phyloP scores from a whole-genome alignment of 1,140 invertebrate species.

The Drosophila simulans region DNA sequence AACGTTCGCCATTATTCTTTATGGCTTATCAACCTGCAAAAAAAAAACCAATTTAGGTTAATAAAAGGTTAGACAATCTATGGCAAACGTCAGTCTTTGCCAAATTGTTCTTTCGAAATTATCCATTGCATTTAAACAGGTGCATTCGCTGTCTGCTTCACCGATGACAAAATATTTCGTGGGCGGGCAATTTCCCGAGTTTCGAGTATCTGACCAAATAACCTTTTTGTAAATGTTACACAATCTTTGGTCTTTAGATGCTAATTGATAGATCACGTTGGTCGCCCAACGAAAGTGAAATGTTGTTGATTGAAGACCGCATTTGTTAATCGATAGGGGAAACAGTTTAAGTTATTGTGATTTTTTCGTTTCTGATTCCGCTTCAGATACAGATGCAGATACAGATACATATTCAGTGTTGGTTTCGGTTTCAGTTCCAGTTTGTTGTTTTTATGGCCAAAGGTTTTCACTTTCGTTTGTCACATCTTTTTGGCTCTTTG shows the following conservation, averaged over 20 bases:
- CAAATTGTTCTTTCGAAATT: not conserved
- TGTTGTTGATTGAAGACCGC: conserved; percentile 26
- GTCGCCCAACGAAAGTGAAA: conserved; percentile 42
- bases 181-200: not conserved
- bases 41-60: not conserved
- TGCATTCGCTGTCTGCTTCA: not conserved
- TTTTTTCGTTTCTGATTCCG: not conserved
- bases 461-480: conserved; percentile 51
- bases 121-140: not conserved
- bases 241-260: conserved; percentile 21
- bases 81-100: not conserved
- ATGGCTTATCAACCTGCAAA: not conserved
- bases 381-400: not conserved
- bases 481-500: conserved; percentile 10
- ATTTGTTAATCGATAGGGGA: conserved; percentile 33
- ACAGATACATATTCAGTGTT: not conserved
- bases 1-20: too few species aligned
- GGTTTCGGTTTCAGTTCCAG: conserved; percentile 17
- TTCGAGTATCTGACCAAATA: not conserved
- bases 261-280: conserved; percentile 41
- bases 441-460: conserved; percentile 1
- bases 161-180: conserved; percentile 31
- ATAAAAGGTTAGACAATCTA: not conserved
- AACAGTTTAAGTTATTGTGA: conserved; percentile 4
- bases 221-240: conserved; percentile 14